These are phyloP conservation scores for Drosophila equinoxialis DNA, from an alignment of 1,140 invertebrate species.

Conservation along the genomic window DNA sequence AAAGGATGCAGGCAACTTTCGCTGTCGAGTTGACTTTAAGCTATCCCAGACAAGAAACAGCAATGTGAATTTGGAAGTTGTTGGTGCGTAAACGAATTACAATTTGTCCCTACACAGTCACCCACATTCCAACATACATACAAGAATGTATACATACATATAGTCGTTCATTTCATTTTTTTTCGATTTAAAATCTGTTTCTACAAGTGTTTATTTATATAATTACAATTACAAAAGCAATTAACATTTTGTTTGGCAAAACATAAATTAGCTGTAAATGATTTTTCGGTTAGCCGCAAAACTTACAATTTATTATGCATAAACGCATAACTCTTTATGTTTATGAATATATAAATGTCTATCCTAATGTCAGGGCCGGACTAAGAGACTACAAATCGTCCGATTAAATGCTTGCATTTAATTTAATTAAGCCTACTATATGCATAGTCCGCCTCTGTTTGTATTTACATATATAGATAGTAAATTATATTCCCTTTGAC, in stretches of 20 bases:
- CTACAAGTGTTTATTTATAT: slow-evolving; percentile 19
- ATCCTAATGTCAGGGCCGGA: background rate
- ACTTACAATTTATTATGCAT: slow-evolving; percentile 64
- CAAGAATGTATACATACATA: background rate
- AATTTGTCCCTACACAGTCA: background rate
- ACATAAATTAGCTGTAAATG: slow-evolving; percentile 70
- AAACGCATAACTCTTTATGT: slow-evolving; percentile 21
- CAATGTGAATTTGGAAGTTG: slow-evolving; percentile 90
- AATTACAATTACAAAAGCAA: slow-evolving; percentile 61
- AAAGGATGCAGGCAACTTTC: slow-evolving; percentile 89
- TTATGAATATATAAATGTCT: slow-evolving; percentile 21
- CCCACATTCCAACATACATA: background rate
- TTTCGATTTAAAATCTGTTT: background rate
- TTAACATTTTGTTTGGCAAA: slow-evolving; percentile 51
- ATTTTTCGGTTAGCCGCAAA: slow-evolving; percentile 69
- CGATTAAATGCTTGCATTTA: background rate
- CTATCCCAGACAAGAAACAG: slow-evolving; percentile 92
- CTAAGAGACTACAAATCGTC: background rate
- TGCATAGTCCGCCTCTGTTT: background rate
- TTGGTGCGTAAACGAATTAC: slow-evolving; percentile 87
- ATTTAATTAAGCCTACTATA: background rate
- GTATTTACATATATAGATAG: background rate
- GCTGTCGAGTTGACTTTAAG: slow-evolving; percentile 91
- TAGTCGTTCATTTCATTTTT: background rate
- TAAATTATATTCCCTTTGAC: slow-evolving; percentile 40